Base-by-base conservation (phyloP, 2,888 invertebrate genomes). In the Ecliptopera silaceata region DNA sequence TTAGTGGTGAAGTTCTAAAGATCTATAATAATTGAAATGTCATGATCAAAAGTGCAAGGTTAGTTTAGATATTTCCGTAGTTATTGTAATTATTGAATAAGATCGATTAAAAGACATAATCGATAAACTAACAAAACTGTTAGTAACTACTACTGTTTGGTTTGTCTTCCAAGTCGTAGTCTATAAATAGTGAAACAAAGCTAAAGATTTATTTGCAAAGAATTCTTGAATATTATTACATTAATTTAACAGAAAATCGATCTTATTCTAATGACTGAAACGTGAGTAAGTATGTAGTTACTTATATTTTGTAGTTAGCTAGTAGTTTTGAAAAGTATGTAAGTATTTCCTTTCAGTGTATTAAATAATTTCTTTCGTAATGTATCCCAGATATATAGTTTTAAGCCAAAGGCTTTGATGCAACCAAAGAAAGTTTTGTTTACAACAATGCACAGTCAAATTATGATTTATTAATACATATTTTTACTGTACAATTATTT, bases 381-480 rank as follows among this genome's bases (percentile, higher is more conserved):
- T 39, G n/a, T 43, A 17, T 31, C 18, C 31, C 15, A 42, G 36
- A 26, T 26, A 54, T 46, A 15, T 38, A 12, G 22, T 38, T 12
- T 39, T 15, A 12, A 43, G 47, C 47, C 43, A 15, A 45, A 50
- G 47, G 51, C 32, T 31, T 47, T 4, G 12, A 42, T 36, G 41
- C 41, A 38, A 44, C 52, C 57, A 57, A 57, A 57, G 52, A 57
- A 22, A 41, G 47, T 57, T 48, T 52, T 52, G 43, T 39, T 57
- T 32, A 52, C 56, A 48, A 52, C 41, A 53, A 41, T 41, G 31
- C n/a, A 17, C 29, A 31, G 18, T 39, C n/a, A 39, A 3, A 17
- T 26, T 26, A 6, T 26, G 13, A 15, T 34, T 32, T 13, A 13
- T 26, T 6, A 26, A 6, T 1, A 26, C 6, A 26, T 26, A 26